Base-by-base conservation (phyloP, 2,797 vertebrate species). In the Squalus acanthias region DNA sequence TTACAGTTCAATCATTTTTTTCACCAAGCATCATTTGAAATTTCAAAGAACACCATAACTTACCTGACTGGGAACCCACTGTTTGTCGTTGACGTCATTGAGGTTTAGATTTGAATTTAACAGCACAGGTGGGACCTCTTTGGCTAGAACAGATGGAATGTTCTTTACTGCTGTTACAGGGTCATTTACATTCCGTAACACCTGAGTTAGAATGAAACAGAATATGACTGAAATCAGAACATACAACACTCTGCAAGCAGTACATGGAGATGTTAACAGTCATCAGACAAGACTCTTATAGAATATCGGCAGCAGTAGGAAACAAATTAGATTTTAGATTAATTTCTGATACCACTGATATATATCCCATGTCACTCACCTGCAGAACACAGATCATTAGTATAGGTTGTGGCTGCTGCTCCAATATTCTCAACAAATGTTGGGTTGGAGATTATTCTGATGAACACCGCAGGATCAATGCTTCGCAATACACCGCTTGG, bases 361-460 rank as follows among this genome's bases (percentile, higher is more conserved):
- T 9, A 67, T 15, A 46, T 29, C 22, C 4, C 10, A 57, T 2
- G 57, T 76, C 39, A 93, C 96, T 96, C 72, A 96, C 97, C 91
- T 74, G 24, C 22, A 72, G 85, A 69, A 97, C 96, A 96, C 96
- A 96, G 6, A 53, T 96, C 7, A 96, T 60, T 69, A 93, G 72
- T 63, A 97, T 20, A 5, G 70, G 82, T 22, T 94, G 33, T 1
- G 96, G 85, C n/a, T 1, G 96, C 96, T 26, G 76, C 57, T 17
- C 60, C 94, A 67, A 97, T 95, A 46, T 92, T 89, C 46, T 24
- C 46, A 29, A 24, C 96, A 95, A 97, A 97, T 10, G 5, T 89
- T 3, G 7, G 3, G 29, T 96, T 95, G 5, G 65, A 5, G 29
- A 88, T 76, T 39, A 97, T 57, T 0, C 0, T 6, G 22, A 67